Evolutionary conservation across 2,888 invertebrate genomes (phyloP), one percentile per base, ranked within the genome.

Genomic region (Conus canariensis): DNA sequence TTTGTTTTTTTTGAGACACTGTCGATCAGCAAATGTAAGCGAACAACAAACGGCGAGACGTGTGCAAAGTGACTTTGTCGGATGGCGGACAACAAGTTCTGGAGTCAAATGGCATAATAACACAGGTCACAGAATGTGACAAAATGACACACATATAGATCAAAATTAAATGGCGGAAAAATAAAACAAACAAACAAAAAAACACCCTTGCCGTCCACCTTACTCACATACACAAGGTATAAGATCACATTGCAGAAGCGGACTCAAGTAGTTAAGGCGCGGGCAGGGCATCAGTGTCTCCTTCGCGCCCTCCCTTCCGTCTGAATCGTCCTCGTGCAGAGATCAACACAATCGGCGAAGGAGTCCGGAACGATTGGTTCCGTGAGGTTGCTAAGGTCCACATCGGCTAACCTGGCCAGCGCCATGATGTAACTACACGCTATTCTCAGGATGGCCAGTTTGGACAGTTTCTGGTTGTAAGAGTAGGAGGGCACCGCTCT

Each of bases 361-460:
- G 97, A 97, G 5, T 97, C 97, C 77, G 96, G 96, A 97, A 89
- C 97, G 97, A 93, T 97, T 95, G 92, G 97, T 12, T 91, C 89
- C 0, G 97, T 97, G 56, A 83, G 16, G 0, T 97, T 97, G 93
- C 97, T 97, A 93, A 97, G 97, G 94, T 98, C 98, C 93, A 97
- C 96, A 12, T 98, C 98, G 7, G 98, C 97, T 94, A 98, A 97
- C 93, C 97, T 97, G 87, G 98, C 98, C 92, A 99, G 96, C 0
- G 98, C 98, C 95, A 98, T 97, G 92, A 99, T 99, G 96, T 99
- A 99, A 91, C 98, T 98, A 96, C 98, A 98, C 4, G 99, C 99
- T 96, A 99, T 98, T 96, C 98, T 97, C 91, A 99, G 96, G 25
- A 99, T 98, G 0, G 99, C 98, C 88, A 99, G 96, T 95, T 99